Evolutionary conservation across 1,140 invertebrate species (phyloP), one percentile per base, ranked within the genome.

Genomic region (Panagrolaimus sp.): DNA sequence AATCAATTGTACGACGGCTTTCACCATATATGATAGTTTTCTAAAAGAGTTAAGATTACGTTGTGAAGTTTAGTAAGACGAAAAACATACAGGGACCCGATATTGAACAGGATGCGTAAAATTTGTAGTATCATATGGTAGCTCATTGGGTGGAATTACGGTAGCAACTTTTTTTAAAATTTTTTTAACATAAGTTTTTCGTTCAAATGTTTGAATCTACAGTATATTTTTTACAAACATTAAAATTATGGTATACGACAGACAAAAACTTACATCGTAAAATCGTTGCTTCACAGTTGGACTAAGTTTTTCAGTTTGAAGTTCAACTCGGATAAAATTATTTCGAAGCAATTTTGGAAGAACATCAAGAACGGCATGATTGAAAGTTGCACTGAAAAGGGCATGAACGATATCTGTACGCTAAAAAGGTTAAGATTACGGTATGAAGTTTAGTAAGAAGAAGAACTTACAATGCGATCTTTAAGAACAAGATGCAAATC

Each of bases 331-430:
- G 8, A 63, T 1, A 71, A 62, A 71, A 71, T 21, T 55, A 32
- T 14, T 45, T 7, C 26, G 28, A 32, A 21, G n/a, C 1, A 71
- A 71, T 55, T 46, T 45, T 28, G 15, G 26, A 5, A 15, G 5
- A 5, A n/a, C 17, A 8, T 28, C 12, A 5, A 64, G 63, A 7
- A 70, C 67, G 10, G 58, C 17, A 26, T 38, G 21, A 14, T 66
- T 48, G 43, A 77, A 69, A 12, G 73, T 74, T 12, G 73, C 73
- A 67, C 75, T 77, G 45, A 74, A 75, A 52, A 74, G 32, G 21
- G 75, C 43, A 24, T 48, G 52, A 8, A 68, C 55, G 32, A 76
- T 52, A 17, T 12, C 32, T 17, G 58, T 46, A 69, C 68, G 28
- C 73, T 74, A 43, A 32, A 48, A 43, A 43, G 5, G 0, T 67